A percentile compares a stretch with the other conserved stretches of the same genome.
Evolutionary conservation across 2,113 vertebrate genomes (phyloP).

Genomic region (Ctenodactylus gundi): DNA sequence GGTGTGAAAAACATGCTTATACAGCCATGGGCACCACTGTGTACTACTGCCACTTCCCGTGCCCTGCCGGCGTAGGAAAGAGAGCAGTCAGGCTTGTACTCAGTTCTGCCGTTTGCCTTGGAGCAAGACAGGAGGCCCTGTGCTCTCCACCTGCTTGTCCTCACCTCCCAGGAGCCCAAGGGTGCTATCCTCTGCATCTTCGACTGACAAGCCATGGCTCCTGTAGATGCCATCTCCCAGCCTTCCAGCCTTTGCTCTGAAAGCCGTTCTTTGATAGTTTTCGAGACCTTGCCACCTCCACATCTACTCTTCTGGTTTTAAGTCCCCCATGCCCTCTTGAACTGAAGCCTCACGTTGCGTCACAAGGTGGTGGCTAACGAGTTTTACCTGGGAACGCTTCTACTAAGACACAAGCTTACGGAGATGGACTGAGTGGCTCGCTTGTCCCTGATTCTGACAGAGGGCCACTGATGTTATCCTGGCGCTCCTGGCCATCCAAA

Average conservation of each 20-base stretch:
- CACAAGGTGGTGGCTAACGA: background rate
- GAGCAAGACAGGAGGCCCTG: background rate
- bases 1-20: rapidly evolving
- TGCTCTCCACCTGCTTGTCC: background rate
- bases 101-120: background rate
- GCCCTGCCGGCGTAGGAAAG: background rate
- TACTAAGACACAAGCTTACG: background rate
- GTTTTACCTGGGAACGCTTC: background rate
- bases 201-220: background rate
- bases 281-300: background rate
- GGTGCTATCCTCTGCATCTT: background rate
- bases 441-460: background rate
- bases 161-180: background rate
- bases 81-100: no score
- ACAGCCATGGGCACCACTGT: background rate
- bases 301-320: background rate
- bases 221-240: background rate
- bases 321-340: background rate
- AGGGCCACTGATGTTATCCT: background rate
- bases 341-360: background rate
- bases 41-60: background rate
- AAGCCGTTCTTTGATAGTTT: background rate
- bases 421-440: background rate
- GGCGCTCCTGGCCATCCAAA: background rate
- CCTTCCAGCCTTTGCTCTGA: background rate